These are phyloP conservation scores for Tachyglossus aculeatus DNA, from an alignment of 2,797 vertebrate species.

Conservation along the genomic window DNA sequence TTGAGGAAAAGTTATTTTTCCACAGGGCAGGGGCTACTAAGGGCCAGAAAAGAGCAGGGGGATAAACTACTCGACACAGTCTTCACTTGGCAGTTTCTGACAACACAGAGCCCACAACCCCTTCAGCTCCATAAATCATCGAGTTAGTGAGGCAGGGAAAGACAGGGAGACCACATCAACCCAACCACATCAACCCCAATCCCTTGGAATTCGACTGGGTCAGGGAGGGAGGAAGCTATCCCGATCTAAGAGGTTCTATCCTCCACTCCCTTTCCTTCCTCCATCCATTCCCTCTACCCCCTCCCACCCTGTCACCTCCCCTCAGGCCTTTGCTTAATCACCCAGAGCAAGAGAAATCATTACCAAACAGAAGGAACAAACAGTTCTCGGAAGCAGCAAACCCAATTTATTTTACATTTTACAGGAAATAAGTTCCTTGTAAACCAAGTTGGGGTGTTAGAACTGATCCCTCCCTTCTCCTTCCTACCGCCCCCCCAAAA, in stretches of 20 bases:
- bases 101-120: not conserved
- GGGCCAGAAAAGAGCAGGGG: not conserved
- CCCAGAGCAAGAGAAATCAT: not conserved
- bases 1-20: not conserved
- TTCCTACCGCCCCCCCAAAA: not conserved
- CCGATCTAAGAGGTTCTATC: not conserved
- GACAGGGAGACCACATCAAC: not conserved
- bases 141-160: not conserved
- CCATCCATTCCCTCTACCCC: too few relatives aligned
- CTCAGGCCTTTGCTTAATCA: not conserved
- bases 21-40: not conserved
- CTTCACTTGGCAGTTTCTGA: not conserved
- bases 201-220: accelerated
- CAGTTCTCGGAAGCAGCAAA: not conserved
- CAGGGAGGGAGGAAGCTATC: not conserved
- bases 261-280: accelerated
- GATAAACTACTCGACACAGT: not conserved
- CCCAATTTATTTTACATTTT: not conserved
- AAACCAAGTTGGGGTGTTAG: not conserved
- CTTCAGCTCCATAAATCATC: slow-evolving; percentile 4
- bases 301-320: not conserved
- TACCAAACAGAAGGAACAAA: not conserved
- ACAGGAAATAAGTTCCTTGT: not conserved
- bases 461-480: not conserved
- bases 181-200: not conserved